Conservation (phyloP, 2,888 invertebrate species). For the Drosophila borealis region DNA sequence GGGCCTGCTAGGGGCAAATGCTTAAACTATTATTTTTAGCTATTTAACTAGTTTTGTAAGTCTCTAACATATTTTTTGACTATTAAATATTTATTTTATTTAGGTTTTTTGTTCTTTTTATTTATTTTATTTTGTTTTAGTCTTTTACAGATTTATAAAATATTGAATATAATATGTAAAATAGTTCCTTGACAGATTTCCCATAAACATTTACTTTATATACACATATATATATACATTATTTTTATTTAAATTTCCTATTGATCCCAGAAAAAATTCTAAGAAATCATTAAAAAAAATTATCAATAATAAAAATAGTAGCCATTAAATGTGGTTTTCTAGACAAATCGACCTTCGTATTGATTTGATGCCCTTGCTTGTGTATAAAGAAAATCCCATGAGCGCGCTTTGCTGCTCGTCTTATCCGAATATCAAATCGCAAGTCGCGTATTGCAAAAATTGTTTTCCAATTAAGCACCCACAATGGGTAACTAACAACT, state of each 20-base stretch:
- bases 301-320: not conserved
- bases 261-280: not conserved
- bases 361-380: constrained; percentile 19
- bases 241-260: not conserved
- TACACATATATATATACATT: too few species aligned
- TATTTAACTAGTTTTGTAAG: not conserved
- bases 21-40: not conserved
- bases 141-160: too few species aligned
- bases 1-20: not conserved
- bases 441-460: constrained; percentile 27
- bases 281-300: not conserved
- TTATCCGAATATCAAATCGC: constrained; percentile 21
- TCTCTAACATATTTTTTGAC: too few species aligned
- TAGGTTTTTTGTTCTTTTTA: too few species aligned
- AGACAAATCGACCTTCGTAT: constrained; percentile 13
- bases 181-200: too few species aligned
- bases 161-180: too few species aligned
- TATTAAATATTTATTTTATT: not conserved
- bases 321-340: not conserved
- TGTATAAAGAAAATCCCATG: constrained; percentile 18
- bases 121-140: not conserved
- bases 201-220: too few species aligned
- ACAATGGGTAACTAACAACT: constrained; percentile 47
- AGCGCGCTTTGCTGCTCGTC: constrained; percentile 9
- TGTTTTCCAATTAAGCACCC: constrained; percentile 55